These are phyloP conservation scores for Syrmaticus mikado DNA, from an alignment of 2,113 vertebrate species.

Conservation along the genomic window DNA sequence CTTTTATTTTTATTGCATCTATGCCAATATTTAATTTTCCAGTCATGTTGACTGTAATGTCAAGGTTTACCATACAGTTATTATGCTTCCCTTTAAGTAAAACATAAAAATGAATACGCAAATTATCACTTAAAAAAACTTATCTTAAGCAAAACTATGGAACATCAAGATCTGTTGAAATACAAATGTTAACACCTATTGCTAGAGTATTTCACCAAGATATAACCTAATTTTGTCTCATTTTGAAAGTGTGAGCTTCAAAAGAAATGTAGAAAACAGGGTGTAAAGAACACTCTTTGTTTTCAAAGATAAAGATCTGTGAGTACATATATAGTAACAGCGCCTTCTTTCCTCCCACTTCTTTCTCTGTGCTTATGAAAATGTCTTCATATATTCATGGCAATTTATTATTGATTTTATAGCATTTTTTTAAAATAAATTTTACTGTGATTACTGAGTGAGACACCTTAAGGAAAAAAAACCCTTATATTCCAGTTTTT, in stretches of 20 bases:
- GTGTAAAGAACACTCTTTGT: not conserved
- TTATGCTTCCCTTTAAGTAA: not conserved
- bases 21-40: not conserved
- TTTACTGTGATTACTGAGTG: not conserved
- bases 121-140: not conserved
- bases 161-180: not conserved
- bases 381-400: not conserved
- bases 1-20: not conserved
- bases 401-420: conserved; percentile 39
- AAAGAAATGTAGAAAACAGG: not conserved
- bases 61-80: not conserved
- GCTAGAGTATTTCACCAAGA: not conserved
- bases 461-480: conserved; percentile 33
- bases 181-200: not conserved
- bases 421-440: conserved; percentile 26
- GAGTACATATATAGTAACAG: not conserved
- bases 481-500: not conserved
- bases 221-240: not conserved
- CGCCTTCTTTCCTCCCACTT: not conserved
- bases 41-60: not conserved
- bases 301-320: not conserved
- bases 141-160: not conserved
- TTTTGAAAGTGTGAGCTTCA: not conserved
- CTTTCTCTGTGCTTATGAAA: conserved; percentile 7
- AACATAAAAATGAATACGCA: not conserved